Percentiles rank a stretch among this genome's conserved stretches.
Evolutionary conservation across 2,888 invertebrate genomes (phyloP).

Genomic region (Ormyrus nitidulus): DNA sequence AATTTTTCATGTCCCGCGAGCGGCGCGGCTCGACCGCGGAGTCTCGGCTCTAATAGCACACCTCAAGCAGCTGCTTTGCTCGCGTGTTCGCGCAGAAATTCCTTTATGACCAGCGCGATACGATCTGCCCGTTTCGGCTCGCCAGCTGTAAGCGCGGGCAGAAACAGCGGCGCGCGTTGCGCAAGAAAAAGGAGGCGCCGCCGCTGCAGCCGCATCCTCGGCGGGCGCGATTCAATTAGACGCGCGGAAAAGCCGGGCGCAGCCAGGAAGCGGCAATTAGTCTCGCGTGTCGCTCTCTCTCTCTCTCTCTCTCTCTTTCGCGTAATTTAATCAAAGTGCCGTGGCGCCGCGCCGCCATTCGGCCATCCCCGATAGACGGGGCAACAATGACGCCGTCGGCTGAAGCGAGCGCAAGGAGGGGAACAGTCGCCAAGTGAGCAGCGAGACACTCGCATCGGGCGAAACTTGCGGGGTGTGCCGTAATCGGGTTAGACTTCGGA

Average conservation of each 20-base stretch:
- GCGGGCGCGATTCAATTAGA: too few relatives aligned
- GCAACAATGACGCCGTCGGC: conserved; percentile 1
- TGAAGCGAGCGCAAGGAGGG: background rate
- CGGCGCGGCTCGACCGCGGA: too few relatives aligned
- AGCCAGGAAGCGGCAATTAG: conserved; percentile 55
- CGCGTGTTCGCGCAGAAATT: too few relatives aligned
- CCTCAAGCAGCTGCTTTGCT: too few relatives aligned
- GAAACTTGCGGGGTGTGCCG: background rate
- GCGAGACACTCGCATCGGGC: background rate
- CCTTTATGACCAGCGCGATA: too few relatives aligned
- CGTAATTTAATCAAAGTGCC: conserved; percentile 54
- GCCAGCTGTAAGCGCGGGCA: background rate
- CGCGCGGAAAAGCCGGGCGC: background rate
- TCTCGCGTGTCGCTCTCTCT: conserved; percentile 50
- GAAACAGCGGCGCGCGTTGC: background rate
- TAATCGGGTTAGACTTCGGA: background rate
- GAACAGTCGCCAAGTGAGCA: background rate
- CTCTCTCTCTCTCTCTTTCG: conserved; percentile 23
- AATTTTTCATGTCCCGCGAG: too few relatives aligned
- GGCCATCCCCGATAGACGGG: conserved; percentile 26
- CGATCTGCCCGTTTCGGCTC: too few relatives aligned
- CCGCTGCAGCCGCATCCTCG: too few relatives aligned
- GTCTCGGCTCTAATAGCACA: too few relatives aligned
- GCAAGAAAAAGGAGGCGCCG: too few relatives aligned
- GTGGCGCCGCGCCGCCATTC: conserved; percentile 17